Conservation (phyloP, 2,888 invertebrate genomes). For the Cheilosia impressa region DNA sequence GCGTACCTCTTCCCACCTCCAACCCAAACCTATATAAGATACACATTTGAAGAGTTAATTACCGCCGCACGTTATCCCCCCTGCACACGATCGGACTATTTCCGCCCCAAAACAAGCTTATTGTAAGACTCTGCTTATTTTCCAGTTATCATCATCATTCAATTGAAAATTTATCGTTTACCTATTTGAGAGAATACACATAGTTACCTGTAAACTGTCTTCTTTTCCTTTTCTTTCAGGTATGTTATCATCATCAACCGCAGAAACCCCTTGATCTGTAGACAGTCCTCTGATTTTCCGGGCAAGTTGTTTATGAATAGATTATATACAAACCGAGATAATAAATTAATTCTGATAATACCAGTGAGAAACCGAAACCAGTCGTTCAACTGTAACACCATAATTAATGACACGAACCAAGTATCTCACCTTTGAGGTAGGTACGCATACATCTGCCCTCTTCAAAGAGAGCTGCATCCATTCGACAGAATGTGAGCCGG, state of each 20-base stretch:
- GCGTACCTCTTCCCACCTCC: background rate
- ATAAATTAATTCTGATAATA: slow-evolving; percentile 44
- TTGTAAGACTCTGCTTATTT: slow-evolving; percentile 17
- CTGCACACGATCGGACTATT: background rate
- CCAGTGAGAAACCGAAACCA: slow-evolving; percentile 21
- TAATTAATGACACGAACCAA: slow-evolving; percentile 29
- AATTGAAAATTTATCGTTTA: slow-evolving; percentile 32
- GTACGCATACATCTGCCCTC: slow-evolving; percentile 3
- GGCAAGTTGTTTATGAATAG: slow-evolving; percentile 46
- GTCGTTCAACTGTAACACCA: slow-evolving; percentile 9
- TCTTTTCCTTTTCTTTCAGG: slow-evolving; percentile 51
- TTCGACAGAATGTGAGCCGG: slow-evolving; percentile 10
- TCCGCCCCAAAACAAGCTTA: slow-evolving; percentile 25
- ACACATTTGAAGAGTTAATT: background rate
- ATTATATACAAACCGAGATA: background rate
- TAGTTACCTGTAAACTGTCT: slow-evolving; percentile 13
- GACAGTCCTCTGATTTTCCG: slow-evolving; percentile 1
- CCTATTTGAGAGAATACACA: slow-evolving; percentile 36
- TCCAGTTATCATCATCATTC: slow-evolving; percentile 26
- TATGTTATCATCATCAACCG: slow-evolving; percentile 32
- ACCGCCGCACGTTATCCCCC: background rate
- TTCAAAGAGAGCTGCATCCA: slow-evolving; percentile 27
- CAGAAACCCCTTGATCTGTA: slow-evolving; percentile 2
- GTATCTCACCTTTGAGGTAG: slow-evolving; percentile 11
- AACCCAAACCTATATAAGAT: background rate